phyloP scores from a whole-genome alignment of 2,888 invertebrate species.

The Platycheirus albimanus region DNA sequence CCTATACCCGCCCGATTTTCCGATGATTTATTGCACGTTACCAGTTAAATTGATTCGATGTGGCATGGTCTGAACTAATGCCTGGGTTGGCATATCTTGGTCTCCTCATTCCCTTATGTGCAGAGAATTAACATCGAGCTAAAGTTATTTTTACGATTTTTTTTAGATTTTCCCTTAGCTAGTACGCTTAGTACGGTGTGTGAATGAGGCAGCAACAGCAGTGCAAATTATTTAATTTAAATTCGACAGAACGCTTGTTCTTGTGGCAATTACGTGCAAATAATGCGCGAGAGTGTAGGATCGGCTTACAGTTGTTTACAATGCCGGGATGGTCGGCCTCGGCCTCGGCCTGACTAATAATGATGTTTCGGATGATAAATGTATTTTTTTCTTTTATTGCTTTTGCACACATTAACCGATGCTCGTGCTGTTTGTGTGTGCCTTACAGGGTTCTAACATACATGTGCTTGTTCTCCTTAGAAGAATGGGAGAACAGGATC shows the following conservation, averaged over 20 bases:
- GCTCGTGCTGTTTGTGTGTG: slow-evolving; percentile 34
- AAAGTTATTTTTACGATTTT: slow-evolving; percentile 18
- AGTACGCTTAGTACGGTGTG: slow-evolving; percentile 19
- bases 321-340: too few species aligned
- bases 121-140: slow-evolving; percentile 9
- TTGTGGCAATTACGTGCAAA: slow-evolving; percentile 67
- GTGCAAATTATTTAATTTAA: slow-evolving; percentile 73
- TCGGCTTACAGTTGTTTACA: slow-evolving; percentile 29
- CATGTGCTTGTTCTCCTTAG: not conserved
- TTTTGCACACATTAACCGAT: slow-evolving; percentile 54
- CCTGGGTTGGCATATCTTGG: not conserved
- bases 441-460: slow-evolving; percentile 32
- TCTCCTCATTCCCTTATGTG: not conserved
- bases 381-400: slow-evolving; percentile 68
- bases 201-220: slow-evolving; percentile 66
- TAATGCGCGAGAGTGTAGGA: slow-evolving; percentile 52
- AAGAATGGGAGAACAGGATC: too few species aligned
- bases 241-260: slow-evolving; percentile 66
- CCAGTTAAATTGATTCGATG: slow-evolving; percentile 76
- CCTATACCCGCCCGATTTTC: slow-evolving; percentile 73
- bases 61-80: slow-evolving; percentile 56
- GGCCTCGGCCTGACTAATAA: slow-evolving; percentile 56
- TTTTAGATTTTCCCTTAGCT: not conserved
- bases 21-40: slow-evolving; percentile 75
- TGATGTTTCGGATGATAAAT: slow-evolving; percentile 70